Evolutionary conservation across 2,113 vertebrate species (phyloP), one percentile per base, ranked within the genome.

Genomic region (Amphiprion ocellaris): DNA sequence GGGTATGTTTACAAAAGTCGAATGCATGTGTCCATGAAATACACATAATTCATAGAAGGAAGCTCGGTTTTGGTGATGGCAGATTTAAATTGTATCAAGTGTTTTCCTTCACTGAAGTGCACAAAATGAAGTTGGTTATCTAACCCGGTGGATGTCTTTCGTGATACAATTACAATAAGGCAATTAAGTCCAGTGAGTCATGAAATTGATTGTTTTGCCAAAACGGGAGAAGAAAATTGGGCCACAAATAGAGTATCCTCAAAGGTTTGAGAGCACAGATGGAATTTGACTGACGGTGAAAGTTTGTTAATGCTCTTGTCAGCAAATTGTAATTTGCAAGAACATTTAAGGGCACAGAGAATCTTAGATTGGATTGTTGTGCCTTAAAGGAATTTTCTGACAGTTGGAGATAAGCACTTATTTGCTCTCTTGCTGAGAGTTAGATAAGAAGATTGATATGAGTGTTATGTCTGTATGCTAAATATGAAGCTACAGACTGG

Each of bases 171-270:
- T 88, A 90, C 70, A 87, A 85, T 91, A 82, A 81, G 70, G 75
- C 79, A 87, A 87, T 93, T 92, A 90, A 86, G 68, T 85, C 77
- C 79, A 85, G 65, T 79, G 87, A 93, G 41, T 91, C 91, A 92
- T 92, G 87, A 90, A 93, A 92, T 90, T 66, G 85, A 89, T 83
- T 87, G 87, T 84, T 90, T 90, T 87, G 59, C 67, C 63, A 76
- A 87, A 85, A 84, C 64, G 47, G 66, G 24, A 50, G 37, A 64
- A 81, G 41, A 62, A 84, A 82, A 84, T 79, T 66, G 39, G 47
- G 50, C 54, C 78, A 68, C 54, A 86, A 85, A 90, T 78, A 84
- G 56, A 70, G 72, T 23, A 60, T 52, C 52, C 69, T 76, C 74
- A 64, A 68, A 86, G 69, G 68, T 83, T 59, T 64, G 19, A 65